Evolutionary conservation across 2,888 invertebrate species (phyloP).

Genomic region (Caenorhabditis japonica): DNA sequence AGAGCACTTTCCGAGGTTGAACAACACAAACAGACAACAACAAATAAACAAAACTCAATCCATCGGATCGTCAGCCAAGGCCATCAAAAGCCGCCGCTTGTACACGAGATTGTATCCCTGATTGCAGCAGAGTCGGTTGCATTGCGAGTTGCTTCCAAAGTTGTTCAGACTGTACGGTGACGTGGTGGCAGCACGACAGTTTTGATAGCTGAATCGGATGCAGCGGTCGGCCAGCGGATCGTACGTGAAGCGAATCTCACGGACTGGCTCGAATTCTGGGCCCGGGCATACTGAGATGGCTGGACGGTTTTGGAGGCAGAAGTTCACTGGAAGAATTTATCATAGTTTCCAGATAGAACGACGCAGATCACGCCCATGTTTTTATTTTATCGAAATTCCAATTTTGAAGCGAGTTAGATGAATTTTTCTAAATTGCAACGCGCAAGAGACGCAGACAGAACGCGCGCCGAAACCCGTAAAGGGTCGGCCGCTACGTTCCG

Average conservation of each 20-base stretch:
- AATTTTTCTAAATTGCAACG: too few relatives aligned
- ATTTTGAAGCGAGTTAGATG: too few relatives aligned
- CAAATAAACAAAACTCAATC: constrained; percentile 25
- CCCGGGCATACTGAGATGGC: constrained; percentile 55
- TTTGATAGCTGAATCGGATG: constrained; percentile 55
- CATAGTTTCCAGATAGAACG: too few relatives aligned
- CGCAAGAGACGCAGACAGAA: too few relatives aligned
- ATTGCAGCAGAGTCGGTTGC: constrained; percentile 60
- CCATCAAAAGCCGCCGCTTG: constrained; percentile 53
- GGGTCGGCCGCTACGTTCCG: too few relatives aligned
- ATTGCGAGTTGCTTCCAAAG: constrained; percentile 58
- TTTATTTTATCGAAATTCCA: too few relatives aligned
- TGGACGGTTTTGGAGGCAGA: constrained; percentile 59
- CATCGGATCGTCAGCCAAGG: constrained; percentile 55
- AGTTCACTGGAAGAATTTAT: constrained; percentile 45
- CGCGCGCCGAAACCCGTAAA: too few relatives aligned
- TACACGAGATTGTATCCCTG: constrained; percentile 64
- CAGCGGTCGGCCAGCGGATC: constrained; percentile 60
- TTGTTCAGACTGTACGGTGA: constrained; percentile 48
- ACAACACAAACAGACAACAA: constrained; percentile 5
- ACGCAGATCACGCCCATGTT: too few relatives aligned
- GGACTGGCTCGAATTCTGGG: constrained; percentile 49
- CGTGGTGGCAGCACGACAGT: constrained; percentile 43
- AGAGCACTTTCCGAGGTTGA: too few relatives aligned
- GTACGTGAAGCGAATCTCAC: constrained; percentile 61